These are phyloP conservation scores for Tringa solitaria DNA, from an alignment of 2,113 vertebrate genomes.

Conservation along the genomic window DNA sequence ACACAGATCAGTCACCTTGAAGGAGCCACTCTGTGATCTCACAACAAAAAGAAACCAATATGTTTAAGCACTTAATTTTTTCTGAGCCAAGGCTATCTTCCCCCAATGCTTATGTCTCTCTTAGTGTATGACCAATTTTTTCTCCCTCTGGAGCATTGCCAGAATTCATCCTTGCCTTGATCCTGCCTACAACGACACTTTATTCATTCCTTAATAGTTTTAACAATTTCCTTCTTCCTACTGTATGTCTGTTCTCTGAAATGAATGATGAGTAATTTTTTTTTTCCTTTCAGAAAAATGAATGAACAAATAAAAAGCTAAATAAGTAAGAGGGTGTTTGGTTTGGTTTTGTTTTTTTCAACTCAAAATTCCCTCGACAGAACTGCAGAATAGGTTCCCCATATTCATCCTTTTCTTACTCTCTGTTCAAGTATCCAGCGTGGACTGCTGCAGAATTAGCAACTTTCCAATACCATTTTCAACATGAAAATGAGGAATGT, in stretches of 20 bases:
- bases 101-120: neutral
- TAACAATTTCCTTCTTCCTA: neutral
- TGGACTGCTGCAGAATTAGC: neutral
- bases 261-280: neutral
- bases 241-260: neutral
- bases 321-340: neutral
- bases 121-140: neutral
- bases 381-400: neutral
- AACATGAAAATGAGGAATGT: neutral
- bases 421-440: neutral
- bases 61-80: neutral
- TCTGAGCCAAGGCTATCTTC: neutral
- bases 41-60: neutral
- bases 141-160: neutral
- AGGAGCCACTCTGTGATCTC: neutral
- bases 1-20: neutral
- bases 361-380: neutral
- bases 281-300: neutral
- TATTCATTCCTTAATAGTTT: neutral
- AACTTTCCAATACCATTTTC: neutral
- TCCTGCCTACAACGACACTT: neutral
- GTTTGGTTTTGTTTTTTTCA: neutral
- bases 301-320: neutral
- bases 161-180: slow-evolving; percentile 4
- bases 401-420: neutral